phyloP scores from a whole-genome alignment of 2,888 invertebrate genomes.

The Sinotaia quadrata region DNA sequence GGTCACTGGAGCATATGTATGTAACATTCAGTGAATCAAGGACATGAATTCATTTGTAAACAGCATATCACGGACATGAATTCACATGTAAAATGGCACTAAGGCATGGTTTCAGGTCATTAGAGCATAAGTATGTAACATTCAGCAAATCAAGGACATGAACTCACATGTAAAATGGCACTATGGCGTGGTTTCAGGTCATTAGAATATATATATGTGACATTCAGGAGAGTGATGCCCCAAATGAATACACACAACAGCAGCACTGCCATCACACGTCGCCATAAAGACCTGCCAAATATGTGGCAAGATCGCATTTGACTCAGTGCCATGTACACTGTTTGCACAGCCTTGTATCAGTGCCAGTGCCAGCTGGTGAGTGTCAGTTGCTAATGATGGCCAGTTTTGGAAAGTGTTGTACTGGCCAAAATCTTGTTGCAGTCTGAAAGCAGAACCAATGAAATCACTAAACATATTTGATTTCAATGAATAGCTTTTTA shows the following conservation, averaged over 20 bases:
- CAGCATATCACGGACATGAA: neutral
- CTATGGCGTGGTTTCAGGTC: conserved; percentile 34
- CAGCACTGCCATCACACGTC: conserved; percentile 42
- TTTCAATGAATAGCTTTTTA: no score
- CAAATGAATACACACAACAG: conserved; percentile 44
- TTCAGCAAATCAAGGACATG: neutral
- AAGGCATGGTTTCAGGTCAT: neutral
- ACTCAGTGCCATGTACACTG: neutral
- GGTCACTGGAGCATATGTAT: neutral
- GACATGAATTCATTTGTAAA: neutral
- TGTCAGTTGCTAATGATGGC: no score
- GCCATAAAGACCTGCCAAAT: conserved; percentile 30
- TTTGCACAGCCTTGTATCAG: no score
- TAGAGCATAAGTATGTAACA: neutral
- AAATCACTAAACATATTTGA: no score
- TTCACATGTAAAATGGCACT: neutral
- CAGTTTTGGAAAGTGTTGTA: no score
- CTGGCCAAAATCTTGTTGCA: no score
- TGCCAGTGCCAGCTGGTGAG: no score
- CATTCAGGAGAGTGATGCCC: conserved; percentile 46
- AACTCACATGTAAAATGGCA: conserved; percentile 43
- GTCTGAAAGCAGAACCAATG: no score
- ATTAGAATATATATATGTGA: conserved; percentile 41
- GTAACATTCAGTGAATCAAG: neutral
- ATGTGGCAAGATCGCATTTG: conserved; percentile 5